Conservation (phyloP, 2,888 invertebrate genomes). For the Theretra japonica region DNA sequence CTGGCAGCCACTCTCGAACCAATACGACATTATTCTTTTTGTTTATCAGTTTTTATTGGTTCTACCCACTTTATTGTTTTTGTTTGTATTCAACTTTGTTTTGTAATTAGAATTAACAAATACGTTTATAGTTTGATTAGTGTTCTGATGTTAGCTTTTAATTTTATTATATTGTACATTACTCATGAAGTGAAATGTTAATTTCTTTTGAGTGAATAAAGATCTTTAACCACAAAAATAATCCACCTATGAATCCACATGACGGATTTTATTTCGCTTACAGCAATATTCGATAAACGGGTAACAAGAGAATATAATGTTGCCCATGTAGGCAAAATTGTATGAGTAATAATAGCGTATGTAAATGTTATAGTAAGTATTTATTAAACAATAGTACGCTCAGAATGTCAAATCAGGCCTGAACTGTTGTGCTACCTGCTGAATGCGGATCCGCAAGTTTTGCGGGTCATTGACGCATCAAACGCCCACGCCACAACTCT, state of each 20-base stretch:
- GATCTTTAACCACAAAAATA: too few species aligned
- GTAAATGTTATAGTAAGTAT: constrained; percentile 24
- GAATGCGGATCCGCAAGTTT: constrained; percentile 83
- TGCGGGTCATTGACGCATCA: constrained; percentile 82
- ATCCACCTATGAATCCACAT: neutral
- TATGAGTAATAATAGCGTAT: neutral
- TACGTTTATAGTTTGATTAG: too few species aligned
- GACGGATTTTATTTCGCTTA: constrained; percentile 1
- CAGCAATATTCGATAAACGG: neutral
- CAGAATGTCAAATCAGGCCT: constrained; percentile 56
- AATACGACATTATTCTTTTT: too few species aligned
- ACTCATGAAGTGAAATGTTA: too few species aligned
- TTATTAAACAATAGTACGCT: constrained; percentile 56
- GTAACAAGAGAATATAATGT: neutral
- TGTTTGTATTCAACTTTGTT: too few species aligned
- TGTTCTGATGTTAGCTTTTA: too few species aligned
- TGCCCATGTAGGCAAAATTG: neutral
- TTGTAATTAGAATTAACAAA: too few species aligned
- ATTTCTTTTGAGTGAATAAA: too few species aligned
- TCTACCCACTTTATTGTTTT: too few species aligned
- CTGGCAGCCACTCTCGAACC: too few species aligned
- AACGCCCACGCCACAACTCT: constrained; percentile 72
- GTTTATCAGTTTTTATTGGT: too few species aligned
- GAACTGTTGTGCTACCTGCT: constrained; percentile 65
- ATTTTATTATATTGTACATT: too few species aligned